Base-by-base conservation (phyloP, 2,797 vertebrate species). In the Capromys pilorides region DNA sequence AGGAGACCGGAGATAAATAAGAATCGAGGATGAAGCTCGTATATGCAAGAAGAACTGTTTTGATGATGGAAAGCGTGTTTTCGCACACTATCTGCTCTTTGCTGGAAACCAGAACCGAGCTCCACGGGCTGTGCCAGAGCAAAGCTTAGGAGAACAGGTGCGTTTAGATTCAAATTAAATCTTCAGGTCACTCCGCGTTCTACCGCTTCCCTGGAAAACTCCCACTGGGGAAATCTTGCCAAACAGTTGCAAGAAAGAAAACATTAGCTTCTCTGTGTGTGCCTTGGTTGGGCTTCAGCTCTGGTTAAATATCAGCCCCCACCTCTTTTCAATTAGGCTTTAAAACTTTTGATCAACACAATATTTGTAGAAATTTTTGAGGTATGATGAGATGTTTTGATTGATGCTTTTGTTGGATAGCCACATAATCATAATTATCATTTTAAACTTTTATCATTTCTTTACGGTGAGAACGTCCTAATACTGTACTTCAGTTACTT, bases 21-120 rank as follows among this genome's bases (percentile, higher is more conserved):
- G 9, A 61, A 84, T 83, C 18, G 41, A 36, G 33, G 26, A 28
- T 12, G 28, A 85, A 33, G 14, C 66, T 57, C 81, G 61, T n/a
- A 10, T 94, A 49, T 13, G 57, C 69, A 73, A 82, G 73, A 90
- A 79, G 95, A 89, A 39, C 12, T 7, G 54, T 85, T 94, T 10
- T 75, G 59, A 85, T 57, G 84, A 67, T 5, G 19, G 81, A 0
- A 31, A 45, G 45, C 41, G 24, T 80, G 77, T 91, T 84, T 92
- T 81, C 87, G 54, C 22, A 62, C 33, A 77, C 16, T 84, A 36
- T 82, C 61, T 88, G 33, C 57, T 80, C 39, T 39, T 93, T 4
- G 0, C 82, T 91, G n/a, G 22, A 91, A 95, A 45, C 31, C 84
- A 91, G 78, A 86, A 54, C 66, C 33, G 69, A 86, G 33, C 45